Evolutionary conservation across 2,113 vertebrate genomes (phyloP), one percentile per base, ranked within the genome.

Genomic region (Ptyas mucosa): DNA sequence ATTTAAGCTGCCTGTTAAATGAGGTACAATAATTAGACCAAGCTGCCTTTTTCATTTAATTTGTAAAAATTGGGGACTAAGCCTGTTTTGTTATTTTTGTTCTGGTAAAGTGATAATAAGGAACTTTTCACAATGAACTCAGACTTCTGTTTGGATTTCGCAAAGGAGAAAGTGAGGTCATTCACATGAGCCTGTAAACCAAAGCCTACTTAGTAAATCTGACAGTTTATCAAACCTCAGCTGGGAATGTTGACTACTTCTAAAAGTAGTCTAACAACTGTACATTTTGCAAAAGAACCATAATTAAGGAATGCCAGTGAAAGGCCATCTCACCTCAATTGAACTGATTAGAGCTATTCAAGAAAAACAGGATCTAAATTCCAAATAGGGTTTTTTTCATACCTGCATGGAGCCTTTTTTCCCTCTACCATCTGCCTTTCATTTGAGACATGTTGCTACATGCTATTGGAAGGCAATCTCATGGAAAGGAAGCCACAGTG

Each of bases 301-400:
- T 95, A 7, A 90, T 64, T 92, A 43, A 93, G n/a, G 51, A 34
- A 91, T 53, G 93, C 94, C 93, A 96, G 95, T 93, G 10, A 89
- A 89, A 87, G 29, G 21, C 29, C 43, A 96, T 91, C 95, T 97
- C 95, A 96, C 75, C 34, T 81, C 34, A 81, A 81, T 21, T 81
- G 75, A 81, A 81, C 75, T 81, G 34, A 81, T 81, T 43, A 81
- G 34, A 43, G 34, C 34, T 43, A 10, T 39, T 81, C 55, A 95
- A 94, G 92, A 97, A 96, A 96, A 93, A 97, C 57, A 92, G 91
- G 85, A 92, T 92, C 91, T 92, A 88, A 88, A 69, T 92, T 92
- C 75, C 20, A 81, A 52, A 39, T 88, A 26, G 29, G 1, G 43
- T 81, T 81, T 43, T 75, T 81, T 64, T 81, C 85, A 92, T 87